Evolutionary conservation across 2,888 invertebrate species (phyloP).

Genomic region (Rhagophthalmus giganteus): DNA sequence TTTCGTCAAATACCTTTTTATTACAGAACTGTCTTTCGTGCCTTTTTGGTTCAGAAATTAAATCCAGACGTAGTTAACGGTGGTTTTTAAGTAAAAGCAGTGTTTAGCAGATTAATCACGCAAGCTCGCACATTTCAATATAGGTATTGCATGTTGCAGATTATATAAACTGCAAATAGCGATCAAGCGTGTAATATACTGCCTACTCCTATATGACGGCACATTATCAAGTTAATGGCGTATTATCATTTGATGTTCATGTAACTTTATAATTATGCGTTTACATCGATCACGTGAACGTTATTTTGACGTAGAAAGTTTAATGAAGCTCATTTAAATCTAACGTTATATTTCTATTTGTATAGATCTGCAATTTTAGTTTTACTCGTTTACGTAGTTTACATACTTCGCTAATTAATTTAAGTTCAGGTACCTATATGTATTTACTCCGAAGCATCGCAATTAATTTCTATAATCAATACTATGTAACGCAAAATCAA

Average conservation of each 20-base stretch:
- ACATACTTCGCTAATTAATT: not conserved
- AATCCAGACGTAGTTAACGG: constrained; percentile 5
- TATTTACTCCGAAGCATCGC: too few relatives aligned
- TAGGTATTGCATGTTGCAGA: constrained; percentile 26
- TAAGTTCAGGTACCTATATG: too few relatives aligned
- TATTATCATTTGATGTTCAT: constrained; percentile 26
- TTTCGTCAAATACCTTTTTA: too few relatives aligned
- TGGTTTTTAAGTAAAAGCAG: constrained; percentile 8
- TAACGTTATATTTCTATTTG: not conserved
- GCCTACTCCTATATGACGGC: constrained; percentile 26
- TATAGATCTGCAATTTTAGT: too few relatives aligned
- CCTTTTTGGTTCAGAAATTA: too few relatives aligned
- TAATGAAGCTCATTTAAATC: not conserved
- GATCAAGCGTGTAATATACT: constrained; percentile 24
- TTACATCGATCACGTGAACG: constrained; percentile 14
- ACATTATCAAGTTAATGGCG: constrained; percentile 29
- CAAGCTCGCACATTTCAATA: constrained; percentile 17
- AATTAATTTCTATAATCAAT: too few relatives aligned
- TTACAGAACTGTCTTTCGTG: too few relatives aligned
- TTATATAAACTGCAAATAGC: constrained; percentile 27
- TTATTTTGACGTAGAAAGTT: constrained; percentile 3
- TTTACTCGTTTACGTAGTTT: too few relatives aligned
- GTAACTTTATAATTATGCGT: constrained; percentile 26
- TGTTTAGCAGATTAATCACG: constrained; percentile 19
- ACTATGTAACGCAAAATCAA: too few relatives aligned